Evolutionary conservation across 2,113 vertebrate species (phyloP), one percentile per base, ranked within the genome.

Genomic region (Lynx canadensis): DNA sequence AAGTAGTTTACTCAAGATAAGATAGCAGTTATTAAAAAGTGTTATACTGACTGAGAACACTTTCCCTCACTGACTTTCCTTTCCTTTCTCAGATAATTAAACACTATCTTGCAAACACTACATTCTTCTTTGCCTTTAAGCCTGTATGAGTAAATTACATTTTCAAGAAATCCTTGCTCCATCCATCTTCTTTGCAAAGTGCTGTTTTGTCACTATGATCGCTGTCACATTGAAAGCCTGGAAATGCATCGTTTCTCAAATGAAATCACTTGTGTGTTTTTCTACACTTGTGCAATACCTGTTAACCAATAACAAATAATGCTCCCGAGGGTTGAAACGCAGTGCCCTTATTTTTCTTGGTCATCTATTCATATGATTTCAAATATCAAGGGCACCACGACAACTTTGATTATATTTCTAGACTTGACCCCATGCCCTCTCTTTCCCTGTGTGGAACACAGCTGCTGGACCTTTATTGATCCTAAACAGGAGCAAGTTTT

Each of bases 41-140:
- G 90, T 76, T 74, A 27, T 12, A 25, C 60, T 68, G 90, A 50
- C 63, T 4, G 27, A 94, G 52, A 68, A 73, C 74, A 57, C 36
- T 19, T 94, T 79, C 5, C 9, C 52, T 87, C 31, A 31, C 36
- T 45, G 33, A 25, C 23, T 27, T 71, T 38, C 21, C 31, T 79
- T 86, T 88, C 29, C 60, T 65, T 93, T 92, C 81, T 36, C 91
- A 76, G 95, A 65, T 96, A 97, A 97, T 96, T 97, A 97, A 96
- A 94, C 87, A 71, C 41, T 66, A 12, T 74, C 79, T 82, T 65
- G 38, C 60, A 76, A 86, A 95, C 41, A 41, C 19, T 31, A 18
- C 57, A 21, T 66, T 60, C 95, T 57, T 13, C 31, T 89, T 66
- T 63, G 23, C 50, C 76, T 97, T 78, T 84, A 48, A 89, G 21